Evolutionary conservation across 2,888 invertebrate species (phyloP), one percentile per base, ranked within the genome.

Genomic region (Melipona bicolor): DNA sequence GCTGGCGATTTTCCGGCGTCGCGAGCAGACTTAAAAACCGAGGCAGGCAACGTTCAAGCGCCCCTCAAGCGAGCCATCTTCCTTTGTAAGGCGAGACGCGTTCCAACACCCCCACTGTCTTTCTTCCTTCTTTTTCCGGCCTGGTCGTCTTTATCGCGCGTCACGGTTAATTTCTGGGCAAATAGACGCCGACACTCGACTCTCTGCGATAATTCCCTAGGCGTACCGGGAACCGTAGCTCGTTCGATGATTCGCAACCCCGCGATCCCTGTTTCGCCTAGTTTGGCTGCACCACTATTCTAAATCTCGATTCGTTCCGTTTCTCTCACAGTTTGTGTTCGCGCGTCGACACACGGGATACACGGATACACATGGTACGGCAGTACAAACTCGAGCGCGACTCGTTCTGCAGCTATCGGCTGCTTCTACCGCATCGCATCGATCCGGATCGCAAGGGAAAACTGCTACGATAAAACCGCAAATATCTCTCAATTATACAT

Each of bases 1-100:
- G n/a, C 72, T 61, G 17, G 43, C 82, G 82, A 83, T 81, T 81
- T 81, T 73, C 32, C 82, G 69, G 36, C 21, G 64, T 73, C 15
- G 32, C 76, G 72, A 54, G 72, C 82, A 72, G 67, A 56, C 67
- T 81, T 54, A 72, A 81, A 80, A 62, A 32, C 24, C 64, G 21
- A 5, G 24, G 32, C 74, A 43, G 43, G 71, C 61, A 76, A 76
- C 81, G 76, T 64, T 64, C 27, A 72, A 76, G 50, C 71, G 43
- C 24, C 68, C 72, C 50, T 81, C 68, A 19, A 68, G 69, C 64
- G 67, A 67, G 80, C 36, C 70, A 27, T 49, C n/a, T 65, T 17
- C 27, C 75, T 80, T 82, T 71, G 81, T 74, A 70, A 64, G 43
- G n/a, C 56, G 70, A 68, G 73, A 79, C 81, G 21, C 19, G 32